Base-by-base conservation (phyloP, 2,113 vertebrate genomes). In the Arothron firmamentum region DNA sequence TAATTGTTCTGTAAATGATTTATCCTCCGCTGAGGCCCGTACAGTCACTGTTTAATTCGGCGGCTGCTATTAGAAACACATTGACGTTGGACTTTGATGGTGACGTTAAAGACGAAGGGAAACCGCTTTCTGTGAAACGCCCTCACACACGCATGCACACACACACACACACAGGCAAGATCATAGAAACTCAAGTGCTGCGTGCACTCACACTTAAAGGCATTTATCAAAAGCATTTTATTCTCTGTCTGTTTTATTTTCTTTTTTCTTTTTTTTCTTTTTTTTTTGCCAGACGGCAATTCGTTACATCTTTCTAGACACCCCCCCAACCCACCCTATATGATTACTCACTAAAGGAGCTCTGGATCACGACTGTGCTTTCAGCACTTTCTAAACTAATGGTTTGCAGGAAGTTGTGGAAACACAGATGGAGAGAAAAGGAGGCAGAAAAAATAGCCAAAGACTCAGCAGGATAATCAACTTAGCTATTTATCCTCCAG, bases 1-100 rank as follows among this genome's bases (percentile, higher is more conserved):
- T 88, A 90, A 88, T 88, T 88, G 86, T 82, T 83, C 81, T 84
- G 83, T 86, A 88, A 90, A 88, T 87, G 87, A 87, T 90, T 88
- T 82, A 87, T 88, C 70, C 83, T 87, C 74, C 80, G 80, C 77
- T 84, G 83, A 85, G 82, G 81, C 81, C 77, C 67, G 72, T 72
- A 48, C 56, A 82, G 78, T 75, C 81, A 72, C 79, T 79, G 87
- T 86, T 88, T 87, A 86, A 88, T 90, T 88, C 86, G 68, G 77
- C 75, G 75, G 72, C 82, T 67, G 75, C 82, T 86, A 88, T 89
- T 86, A 86, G 84, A 89, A 90, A 86, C 86, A 90, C 85, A 88
- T 86, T 87, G 82, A 75, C 68, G 61, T 74, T 62, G 64, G 49
- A 64, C 87, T 90, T 88, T 86, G 82, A 87, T 85, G 86, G 79